Conservation (phyloP, 2,888 invertebrate species). For the Eupithecia pulchellata region DNA sequence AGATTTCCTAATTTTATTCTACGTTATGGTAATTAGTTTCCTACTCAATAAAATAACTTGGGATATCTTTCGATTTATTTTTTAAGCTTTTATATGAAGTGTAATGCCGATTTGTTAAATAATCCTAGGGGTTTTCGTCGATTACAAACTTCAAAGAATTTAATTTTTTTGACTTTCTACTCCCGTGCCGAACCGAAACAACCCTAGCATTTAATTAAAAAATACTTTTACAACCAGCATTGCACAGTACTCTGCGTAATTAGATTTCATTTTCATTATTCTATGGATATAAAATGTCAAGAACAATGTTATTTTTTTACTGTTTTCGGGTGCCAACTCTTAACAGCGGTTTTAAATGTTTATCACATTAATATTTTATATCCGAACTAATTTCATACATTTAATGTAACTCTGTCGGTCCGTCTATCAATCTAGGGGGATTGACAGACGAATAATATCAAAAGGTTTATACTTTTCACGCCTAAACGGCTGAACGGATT, state of each 20-base stretch:
- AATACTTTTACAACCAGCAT: constrained; percentile 31
- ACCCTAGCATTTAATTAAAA: constrained; percentile 37
- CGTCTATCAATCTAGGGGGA: too few species aligned
- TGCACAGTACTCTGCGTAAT: constrained; percentile 17
- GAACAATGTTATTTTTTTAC: constrained; percentile 18
- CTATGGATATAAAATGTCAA: constrained; percentile 23
- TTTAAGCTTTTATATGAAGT: too few species aligned
- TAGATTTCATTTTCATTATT: constrained; percentile 31
- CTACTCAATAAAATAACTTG: too few species aligned
- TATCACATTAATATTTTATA: neutral
- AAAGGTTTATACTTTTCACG: too few species aligned
- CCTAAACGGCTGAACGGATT: too few species aligned
- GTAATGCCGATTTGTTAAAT: neutral
- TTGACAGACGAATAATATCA: too few species aligned
- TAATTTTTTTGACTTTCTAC: neutral
- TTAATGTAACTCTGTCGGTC: too few species aligned
- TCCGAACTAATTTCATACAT: too few species aligned
- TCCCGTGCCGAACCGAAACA: neutral
- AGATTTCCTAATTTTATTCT: too few species aligned
- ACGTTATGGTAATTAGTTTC: too few species aligned
- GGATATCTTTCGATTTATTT: too few species aligned
- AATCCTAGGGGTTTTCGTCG: neutral
- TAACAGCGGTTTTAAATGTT: neutral
- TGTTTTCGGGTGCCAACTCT: neutral
- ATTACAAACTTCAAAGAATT: neutral